Percentiles rank a stretch among this genome's conserved stretches.
Evolutionary conservation across 2,113 vertebrate genomes (phyloP).

Genomic region (Protomyctophum bolini): DNA sequence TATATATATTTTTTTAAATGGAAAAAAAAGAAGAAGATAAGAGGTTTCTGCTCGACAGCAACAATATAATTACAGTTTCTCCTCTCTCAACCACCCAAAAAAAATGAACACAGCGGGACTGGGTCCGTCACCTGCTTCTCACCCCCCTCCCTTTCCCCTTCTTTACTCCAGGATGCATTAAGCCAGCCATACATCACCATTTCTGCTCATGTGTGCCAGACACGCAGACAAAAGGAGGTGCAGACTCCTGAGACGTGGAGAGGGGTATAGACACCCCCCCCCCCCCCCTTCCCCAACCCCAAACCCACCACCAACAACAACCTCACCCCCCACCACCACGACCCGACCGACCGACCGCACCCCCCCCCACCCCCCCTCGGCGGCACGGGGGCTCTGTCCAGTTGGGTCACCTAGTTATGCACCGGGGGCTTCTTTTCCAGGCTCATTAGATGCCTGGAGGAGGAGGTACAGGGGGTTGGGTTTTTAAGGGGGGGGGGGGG

Average conservation of each 20-base stretch:
- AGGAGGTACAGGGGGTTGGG: background rate
- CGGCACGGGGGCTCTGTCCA: slow-evolving; percentile 82
- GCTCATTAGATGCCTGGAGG: slow-evolving; percentile 77
- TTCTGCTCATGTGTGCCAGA: slow-evolving; percentile 52
- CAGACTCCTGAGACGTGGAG: slow-evolving; percentile 45
- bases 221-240: slow-evolving; percentile 57
- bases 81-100: too few species aligned
- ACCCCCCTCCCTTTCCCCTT: slow-evolving; percentile 10
- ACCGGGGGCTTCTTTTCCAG: slow-evolving; percentile 91
- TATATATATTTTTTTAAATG: too few species aligned
- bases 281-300: slow-evolving; percentile 44
- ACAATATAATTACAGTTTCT: too few species aligned
- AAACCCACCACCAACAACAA: background rate
- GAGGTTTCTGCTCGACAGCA: too few species aligned
- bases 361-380: slow-evolving; percentile 72
- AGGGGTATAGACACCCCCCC: background rate
- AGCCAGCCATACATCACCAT: slow-evolving; percentile 48
- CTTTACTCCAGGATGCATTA: slow-evolving; percentile 34
- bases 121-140: background rate
- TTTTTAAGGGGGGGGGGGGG: slow-evolving; percentile 50
- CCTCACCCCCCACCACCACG: too few species aligned
- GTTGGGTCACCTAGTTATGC: slow-evolving; percentile 94
- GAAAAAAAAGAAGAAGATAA: too few species aligned
- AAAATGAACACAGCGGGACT: too few species aligned
- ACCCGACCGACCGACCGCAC: too few species aligned